Evolutionary conservation across 2,113 vertebrate species (phyloP).

Genomic region (Melierax canorus): DNA sequence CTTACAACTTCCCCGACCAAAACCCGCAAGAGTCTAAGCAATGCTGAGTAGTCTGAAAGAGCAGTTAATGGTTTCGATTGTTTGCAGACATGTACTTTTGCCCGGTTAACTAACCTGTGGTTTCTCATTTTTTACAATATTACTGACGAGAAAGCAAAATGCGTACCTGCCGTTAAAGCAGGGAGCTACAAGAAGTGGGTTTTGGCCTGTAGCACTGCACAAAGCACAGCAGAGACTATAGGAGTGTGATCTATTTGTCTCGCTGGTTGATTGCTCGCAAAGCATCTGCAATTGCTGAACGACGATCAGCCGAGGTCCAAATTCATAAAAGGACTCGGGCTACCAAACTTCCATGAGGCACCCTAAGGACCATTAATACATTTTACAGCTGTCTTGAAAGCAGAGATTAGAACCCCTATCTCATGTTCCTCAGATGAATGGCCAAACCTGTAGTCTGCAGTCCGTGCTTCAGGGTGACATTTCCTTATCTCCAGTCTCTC

Average conservation of each 20-base stretch:
- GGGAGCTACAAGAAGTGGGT: neutral
- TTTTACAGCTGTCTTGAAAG: neutral
- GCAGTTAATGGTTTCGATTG: neutral
- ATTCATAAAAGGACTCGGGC: neutral
- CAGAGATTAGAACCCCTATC: neutral
- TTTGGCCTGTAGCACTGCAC: neutral
- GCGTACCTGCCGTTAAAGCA: neutral
- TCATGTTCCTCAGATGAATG: neutral
- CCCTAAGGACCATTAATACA: neutral
- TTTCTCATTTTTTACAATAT: neutral
- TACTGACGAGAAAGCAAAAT: neutral
- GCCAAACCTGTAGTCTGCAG: neutral
- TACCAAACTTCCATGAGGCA: neutral
- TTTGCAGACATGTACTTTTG: neutral
- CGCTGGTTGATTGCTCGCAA: accelerated
- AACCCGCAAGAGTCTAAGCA: neutral
- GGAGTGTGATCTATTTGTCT: neutral
- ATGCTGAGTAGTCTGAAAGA: neutral
- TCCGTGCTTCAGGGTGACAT: neutral
- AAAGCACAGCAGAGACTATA: neutral
- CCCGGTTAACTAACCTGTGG: neutral
- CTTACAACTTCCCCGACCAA: too few relatives aligned
- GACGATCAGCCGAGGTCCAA: neutral
- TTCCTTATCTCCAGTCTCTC: too few relatives aligned
- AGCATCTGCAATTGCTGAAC: neutral